Conservation (phyloP, 1,140 invertebrate genomes). For the Apis laboriosa region DNA sequence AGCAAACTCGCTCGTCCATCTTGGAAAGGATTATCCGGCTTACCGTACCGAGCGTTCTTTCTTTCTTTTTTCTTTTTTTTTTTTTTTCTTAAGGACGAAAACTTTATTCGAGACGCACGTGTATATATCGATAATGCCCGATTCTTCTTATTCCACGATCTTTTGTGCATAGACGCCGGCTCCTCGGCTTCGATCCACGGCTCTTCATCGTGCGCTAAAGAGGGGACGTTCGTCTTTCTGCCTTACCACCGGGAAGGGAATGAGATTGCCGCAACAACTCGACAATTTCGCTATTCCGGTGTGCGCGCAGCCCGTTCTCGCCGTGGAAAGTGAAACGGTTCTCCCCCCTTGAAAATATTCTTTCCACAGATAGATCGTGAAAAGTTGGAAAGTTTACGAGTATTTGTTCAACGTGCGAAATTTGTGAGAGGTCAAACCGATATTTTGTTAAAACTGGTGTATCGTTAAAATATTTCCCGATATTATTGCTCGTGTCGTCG, state of each 20-base stretch:
- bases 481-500: too few relatives aligned
- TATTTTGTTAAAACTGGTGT: too few relatives aligned
- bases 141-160: constrained; percentile 55
- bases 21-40: constrained; percentile 60
- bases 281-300: constrained; percentile 38
- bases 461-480: too few relatives aligned
- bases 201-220: constrained; percentile 9
- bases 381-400: background rate
- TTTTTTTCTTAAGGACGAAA: constrained; percentile 34
- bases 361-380: background rate
- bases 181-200: background rate
- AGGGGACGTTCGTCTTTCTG: constrained; percentile 10
- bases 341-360: background rate
- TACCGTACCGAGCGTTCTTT: background rate
- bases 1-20: constrained; percentile 53
- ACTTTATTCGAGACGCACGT: constrained; percentile 58
- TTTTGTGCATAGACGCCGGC: background rate
- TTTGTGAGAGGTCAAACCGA: background rate
- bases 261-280: constrained; percentile 46
- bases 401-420: constrained; percentile 4
- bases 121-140: constrained; percentile 55
- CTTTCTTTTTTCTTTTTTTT: background rate
- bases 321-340: background rate
- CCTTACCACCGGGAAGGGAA: too few relatives aligned
- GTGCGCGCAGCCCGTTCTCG: background rate